Evolutionary conservation across 2,113 vertebrate species (phyloP).

Genomic region (Hassar affinis): DNA sequence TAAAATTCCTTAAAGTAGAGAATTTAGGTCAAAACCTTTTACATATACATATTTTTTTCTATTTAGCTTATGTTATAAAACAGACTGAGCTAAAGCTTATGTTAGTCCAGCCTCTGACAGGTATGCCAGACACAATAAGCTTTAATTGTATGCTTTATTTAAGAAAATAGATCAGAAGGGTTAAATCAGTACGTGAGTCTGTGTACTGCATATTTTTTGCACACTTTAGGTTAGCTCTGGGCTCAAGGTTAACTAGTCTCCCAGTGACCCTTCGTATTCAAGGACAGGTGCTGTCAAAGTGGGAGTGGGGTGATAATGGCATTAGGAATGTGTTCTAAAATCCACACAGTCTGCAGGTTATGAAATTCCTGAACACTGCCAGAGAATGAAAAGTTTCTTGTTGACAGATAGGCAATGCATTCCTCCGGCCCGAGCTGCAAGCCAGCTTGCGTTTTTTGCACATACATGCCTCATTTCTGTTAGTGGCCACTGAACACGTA

Average conservation of each 20-base stretch:
- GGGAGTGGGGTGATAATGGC: conserved; percentile 48
- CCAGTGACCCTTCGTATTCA: conserved; percentile 32
- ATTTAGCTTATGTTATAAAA: background rate
- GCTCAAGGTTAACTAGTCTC: background rate
- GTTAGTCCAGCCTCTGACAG: background rate
- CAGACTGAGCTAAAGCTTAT: background rate
- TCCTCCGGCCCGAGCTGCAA: conserved; percentile 61
- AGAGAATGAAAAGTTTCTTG: conserved; percentile 65
- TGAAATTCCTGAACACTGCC: conserved; percentile 72
- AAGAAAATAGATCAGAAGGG: background rate
- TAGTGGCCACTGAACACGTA: conserved; percentile 70
- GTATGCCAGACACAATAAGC: background rate
- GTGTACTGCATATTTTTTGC: background rate
- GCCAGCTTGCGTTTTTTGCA: conserved; percentile 74
- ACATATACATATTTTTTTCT: background rate
- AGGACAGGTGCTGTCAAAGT: background rate
- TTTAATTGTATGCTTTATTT: background rate
- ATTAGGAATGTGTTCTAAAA: conserved; percentile 46
- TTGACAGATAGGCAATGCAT: conserved; percentile 77
- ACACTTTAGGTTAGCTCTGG: background rate
- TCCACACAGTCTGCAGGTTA: conserved; percentile 58
- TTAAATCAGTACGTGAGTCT: background rate
- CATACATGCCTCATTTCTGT: conserved; percentile 76
- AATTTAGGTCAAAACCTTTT: too few relatives aligned
- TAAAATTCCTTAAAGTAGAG: too few relatives aligned